Evolutionary conservation across 2,888 invertebrate species (phyloP).

Genomic region (Drosophila paranaensis): DNA sequence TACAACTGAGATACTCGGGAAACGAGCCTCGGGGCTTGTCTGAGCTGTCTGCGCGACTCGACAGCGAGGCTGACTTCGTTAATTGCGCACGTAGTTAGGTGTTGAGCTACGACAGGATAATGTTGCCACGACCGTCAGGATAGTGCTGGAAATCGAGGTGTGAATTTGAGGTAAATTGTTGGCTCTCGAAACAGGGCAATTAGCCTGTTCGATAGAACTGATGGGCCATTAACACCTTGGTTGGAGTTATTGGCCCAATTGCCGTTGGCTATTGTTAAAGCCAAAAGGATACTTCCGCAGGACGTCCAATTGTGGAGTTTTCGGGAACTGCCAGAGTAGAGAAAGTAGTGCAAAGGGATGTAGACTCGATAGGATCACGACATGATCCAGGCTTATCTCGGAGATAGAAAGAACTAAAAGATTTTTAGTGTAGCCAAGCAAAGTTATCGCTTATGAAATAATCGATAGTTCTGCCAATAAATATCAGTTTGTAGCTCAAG

Average conservation of each 20-base stretch:
- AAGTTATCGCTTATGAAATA: not conserved
- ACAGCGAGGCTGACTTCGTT: constrained; percentile 50
- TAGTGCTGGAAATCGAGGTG: constrained; percentile 41
- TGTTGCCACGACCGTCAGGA: not conserved
- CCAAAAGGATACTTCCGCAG: not conserved
- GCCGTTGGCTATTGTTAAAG: not conserved
- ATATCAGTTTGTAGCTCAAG: no score
- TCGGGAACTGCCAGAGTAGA: not conserved
- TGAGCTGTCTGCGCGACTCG: constrained; percentile 41
- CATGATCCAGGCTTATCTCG: not conserved
- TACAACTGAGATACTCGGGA: constrained; percentile 13
- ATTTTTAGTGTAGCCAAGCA: not conserved
- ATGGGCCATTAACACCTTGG: constrained; percentile 75
- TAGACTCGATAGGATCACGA: accelerated
- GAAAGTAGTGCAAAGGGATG: not conserved
- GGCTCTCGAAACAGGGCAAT: constrained; percentile 52
- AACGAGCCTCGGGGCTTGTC: constrained; percentile 28
- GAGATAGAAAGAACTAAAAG: not conserved
- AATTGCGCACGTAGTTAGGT: constrained; percentile 50
- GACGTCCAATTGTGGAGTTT: not conserved
- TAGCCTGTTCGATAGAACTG: constrained; percentile 64
- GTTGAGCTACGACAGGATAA: constrained; percentile 23
- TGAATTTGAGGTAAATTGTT: constrained; percentile 71
- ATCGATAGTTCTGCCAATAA: no score
- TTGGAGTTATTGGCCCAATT: constrained; percentile 46